These are phyloP conservation scores for Drosophila rellima DNA, from an alignment of 2,888 invertebrate species.

Conservation along the genomic window DNA sequence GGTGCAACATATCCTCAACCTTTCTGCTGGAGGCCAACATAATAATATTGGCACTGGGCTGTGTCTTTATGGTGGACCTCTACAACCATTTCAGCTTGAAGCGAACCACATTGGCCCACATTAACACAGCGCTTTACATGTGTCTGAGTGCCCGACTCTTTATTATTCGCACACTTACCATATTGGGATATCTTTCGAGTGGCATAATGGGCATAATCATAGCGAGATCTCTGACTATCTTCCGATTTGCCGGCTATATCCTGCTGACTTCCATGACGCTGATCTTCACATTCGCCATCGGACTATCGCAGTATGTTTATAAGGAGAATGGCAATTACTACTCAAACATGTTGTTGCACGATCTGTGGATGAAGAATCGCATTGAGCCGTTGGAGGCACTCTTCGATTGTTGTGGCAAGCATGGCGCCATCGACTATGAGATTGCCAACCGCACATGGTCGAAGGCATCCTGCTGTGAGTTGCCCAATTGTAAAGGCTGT, in stretches of 20 bases:
- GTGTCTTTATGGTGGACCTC: slow-evolving; percentile 51
- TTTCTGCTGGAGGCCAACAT: slow-evolving; percentile 54
- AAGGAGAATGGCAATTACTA: slow-evolving; percentile 4
- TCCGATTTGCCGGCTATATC: slow-evolving; percentile 40
- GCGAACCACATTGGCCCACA: background rate
- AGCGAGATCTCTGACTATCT: slow-evolving; percentile 11
- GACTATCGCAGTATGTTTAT: slow-evolving; percentile 25
- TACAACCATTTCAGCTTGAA: slow-evolving; percentile 34
- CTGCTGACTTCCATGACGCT: slow-evolving; percentile 20
- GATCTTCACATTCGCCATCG: slow-evolving; percentile 29
- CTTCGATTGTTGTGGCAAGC: slow-evolving; percentile 56
- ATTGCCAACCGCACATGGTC: slow-evolving; percentile 44
- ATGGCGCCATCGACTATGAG: slow-evolving; percentile 50
- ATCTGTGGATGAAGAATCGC: slow-evolving; percentile 41
- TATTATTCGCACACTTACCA: slow-evolving; percentile 15
- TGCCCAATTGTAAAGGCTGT: slow-evolving; percentile 50
- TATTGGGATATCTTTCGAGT: slow-evolving; percentile 19
- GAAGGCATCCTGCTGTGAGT: slow-evolving; percentile 46
- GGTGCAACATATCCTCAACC: slow-evolving; percentile 30
- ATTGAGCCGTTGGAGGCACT: slow-evolving; percentile 36
- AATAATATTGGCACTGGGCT: slow-evolving; percentile 36
- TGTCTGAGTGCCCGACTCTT: slow-evolving; percentile 26
- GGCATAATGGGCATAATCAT: slow-evolving; percentile 52
- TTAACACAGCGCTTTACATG: slow-evolving; percentile 5
- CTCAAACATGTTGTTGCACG: slow-evolving; percentile 24